These are phyloP conservation scores for Scrobipalpa costella DNA, from an alignment of 2,888 invertebrate genomes.

Conservation along the genomic window DNA sequence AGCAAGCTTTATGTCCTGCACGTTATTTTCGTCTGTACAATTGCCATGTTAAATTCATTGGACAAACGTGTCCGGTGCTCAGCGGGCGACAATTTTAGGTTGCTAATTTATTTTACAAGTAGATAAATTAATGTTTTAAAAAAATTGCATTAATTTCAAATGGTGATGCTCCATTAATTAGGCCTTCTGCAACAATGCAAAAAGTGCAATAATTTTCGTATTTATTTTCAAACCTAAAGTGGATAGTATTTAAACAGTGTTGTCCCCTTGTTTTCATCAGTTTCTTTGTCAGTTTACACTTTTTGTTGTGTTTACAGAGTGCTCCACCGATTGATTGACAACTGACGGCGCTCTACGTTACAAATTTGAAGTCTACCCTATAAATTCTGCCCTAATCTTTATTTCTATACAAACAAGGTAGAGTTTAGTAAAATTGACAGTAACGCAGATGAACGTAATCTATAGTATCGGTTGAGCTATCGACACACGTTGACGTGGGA, in stretches of 20 bases:
- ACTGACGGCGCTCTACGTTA: constrained; percentile 46
- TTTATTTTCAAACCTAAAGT: too few species aligned
- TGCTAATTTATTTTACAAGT: constrained; percentile 39
- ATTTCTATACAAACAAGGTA: not conserved
- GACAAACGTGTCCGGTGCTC: constrained; percentile 47
- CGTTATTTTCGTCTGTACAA: constrained; percentile 40
- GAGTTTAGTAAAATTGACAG: constrained; percentile 2
- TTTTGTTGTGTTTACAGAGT: constrained; percentile 47
- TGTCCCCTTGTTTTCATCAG: constrained; percentile 26
- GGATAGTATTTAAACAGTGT: not conserved
- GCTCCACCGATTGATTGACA: constrained; percentile 56
- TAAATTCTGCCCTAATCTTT: constrained; percentile 1
- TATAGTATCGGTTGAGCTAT: constrained; percentile 51
- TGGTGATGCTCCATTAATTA: too few species aligned
- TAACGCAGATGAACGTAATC: constrained; percentile 30
- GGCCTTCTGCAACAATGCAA: too few species aligned
- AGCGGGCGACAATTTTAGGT: constrained; percentile 34
- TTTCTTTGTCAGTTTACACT: constrained; percentile 43
- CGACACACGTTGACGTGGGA: constrained; percentile 71
- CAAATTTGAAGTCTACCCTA: constrained; percentile 31
- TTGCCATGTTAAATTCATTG: constrained; percentile 48
- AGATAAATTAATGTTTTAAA: constrained; percentile 34
- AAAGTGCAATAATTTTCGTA: too few species aligned
- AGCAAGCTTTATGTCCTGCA: constrained; percentile 25
- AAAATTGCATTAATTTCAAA: not conserved